Evolutionary conservation across 53 echinoderm and acorn worm genomes (phyloP).

Genomic region (Paracentrotus lividus): DNA sequence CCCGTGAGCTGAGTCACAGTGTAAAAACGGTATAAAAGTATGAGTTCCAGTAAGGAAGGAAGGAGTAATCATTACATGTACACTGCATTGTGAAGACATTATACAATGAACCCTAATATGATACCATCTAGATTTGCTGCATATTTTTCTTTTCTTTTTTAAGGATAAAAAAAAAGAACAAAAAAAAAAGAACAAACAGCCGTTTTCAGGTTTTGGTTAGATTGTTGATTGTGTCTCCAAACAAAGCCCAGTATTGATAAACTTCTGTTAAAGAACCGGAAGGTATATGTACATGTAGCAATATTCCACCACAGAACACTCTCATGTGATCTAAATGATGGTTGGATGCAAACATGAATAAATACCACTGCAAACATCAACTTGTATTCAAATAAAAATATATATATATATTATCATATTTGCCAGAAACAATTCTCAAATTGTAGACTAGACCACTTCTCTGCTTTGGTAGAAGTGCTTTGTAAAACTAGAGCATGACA

Average conservation of each 20-base stretch:
- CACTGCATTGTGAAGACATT: not conserved
- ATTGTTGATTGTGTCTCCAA: too few species aligned
- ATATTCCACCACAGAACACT: too few species aligned
- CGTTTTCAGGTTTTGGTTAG: too few species aligned
- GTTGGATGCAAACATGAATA: too few species aligned
- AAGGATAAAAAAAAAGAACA: too few species aligned
- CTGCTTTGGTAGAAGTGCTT: constrained; percentile 47
- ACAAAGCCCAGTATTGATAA: too few species aligned
- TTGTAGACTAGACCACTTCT: constrained; percentile 7
- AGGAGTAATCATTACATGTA: not conserved
- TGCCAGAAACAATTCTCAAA: not conserved
- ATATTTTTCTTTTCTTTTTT: not conserved
- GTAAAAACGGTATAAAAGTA: too few species aligned
- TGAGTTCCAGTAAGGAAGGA: not conserved
- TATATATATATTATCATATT: not conserved
- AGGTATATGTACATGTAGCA: too few species aligned
- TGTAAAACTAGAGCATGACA: constrained; percentile 50
- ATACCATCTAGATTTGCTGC: not conserved
- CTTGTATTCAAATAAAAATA: not conserved
- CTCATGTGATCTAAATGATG: too few species aligned
- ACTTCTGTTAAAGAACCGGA: too few species aligned
- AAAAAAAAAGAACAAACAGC: too few species aligned
- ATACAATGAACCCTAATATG: not conserved
- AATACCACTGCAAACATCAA: not conserved
- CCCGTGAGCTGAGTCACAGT: too few species aligned